These are phyloP conservation scores for Sipunculus nudus DNA, from an alignment of 2,888 invertebrate species.

Conservation along the genomic window DNA sequence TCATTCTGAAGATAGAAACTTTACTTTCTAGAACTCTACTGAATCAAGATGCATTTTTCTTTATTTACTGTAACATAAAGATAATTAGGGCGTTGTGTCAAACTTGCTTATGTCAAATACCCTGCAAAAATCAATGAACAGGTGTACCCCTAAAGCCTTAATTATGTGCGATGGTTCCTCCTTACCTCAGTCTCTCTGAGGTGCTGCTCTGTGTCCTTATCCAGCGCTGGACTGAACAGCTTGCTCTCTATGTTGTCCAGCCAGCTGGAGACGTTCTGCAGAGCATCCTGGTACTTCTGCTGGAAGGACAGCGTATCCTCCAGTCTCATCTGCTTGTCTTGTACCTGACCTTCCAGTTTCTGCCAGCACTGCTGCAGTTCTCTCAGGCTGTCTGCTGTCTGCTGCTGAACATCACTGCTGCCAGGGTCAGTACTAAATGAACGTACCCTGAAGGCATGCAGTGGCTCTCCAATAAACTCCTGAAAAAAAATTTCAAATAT, in stretches of 20 bases:
- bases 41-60: too few relatives aligned
- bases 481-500: not conserved
- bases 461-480: conserved; percentile 18
- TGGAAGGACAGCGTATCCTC: conserved; percentile 53
- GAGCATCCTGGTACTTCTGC: conserved; percentile 55
- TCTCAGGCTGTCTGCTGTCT: conserved; percentile 6
- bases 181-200: conserved; percentile 58
- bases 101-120: too few relatives aligned
- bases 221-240: conserved; percentile 43
- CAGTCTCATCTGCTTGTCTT: conserved; percentile 42
- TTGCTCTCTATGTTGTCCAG: conserved; percentile 56
- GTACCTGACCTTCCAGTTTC: conserved; percentile 24
- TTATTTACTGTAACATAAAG: too few relatives aligned
- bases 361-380: conserved; percentile 30
- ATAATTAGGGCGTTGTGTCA: too few relatives aligned
- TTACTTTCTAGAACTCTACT: too few relatives aligned
- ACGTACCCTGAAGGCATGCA: too few relatives aligned
- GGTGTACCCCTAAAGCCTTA: too few relatives aligned
- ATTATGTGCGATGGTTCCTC: too few relatives aligned
- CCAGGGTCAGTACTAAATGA: too few relatives aligned
- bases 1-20: too few relatives aligned
- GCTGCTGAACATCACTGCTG: too few relatives aligned
- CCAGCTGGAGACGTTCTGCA: conserved; percentile 55
- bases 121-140: too few relatives aligned
- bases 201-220: conserved; percentile 47